Evolutionary conservation across 2,888 invertebrate species (phyloP), one percentile per base, ranked within the genome.

Genomic region (Petrophora chlorosata): DNA sequence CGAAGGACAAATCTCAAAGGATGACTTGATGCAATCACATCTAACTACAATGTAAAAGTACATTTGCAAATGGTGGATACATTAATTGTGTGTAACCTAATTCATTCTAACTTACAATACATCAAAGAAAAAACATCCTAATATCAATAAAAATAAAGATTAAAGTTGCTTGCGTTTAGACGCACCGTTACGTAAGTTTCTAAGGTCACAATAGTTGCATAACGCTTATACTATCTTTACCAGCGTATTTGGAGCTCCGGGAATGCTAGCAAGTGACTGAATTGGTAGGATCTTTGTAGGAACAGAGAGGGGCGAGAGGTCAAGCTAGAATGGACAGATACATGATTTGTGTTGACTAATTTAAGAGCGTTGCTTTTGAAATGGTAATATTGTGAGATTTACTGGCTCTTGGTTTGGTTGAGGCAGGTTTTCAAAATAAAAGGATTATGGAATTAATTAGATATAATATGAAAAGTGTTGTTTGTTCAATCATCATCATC

Each of bases 131-230:
- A 70, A 43, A 5, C n/a, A 23, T 61, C 66, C 51, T 44, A 70
- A 70, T 4, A 0, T 0, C 0, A 2, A 0, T 2, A 0, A 0
- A 0, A 0, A 19, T 65, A 79, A 36, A 63, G 66, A 56, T 45
- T 4, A 65, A 56, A 64, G 54, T 64, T 8, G 13, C 28, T 32
- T 50, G 58, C 73, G 77, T 79, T 81, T 80, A 68, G 70, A 76
- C 74, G 72, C 61, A 65, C 64, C 65, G 70, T 86, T 87, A 87
- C 87, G 85, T 87, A 85, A 87, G 61, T 65, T 69, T 82, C 74
- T 87, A 87, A 87, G 86, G 87, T 87, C 86, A 81, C 55, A 59
- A 55, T 49, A 41, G 61, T 85, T 87, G 86, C 86, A 85, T 87
- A 86, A 86, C 74, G 56, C 46, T 63, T 70, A 67, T 68, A 48